Base-by-base conservation (phyloP, 2,888 invertebrate species). In the Dioctria rufipes region DNA sequence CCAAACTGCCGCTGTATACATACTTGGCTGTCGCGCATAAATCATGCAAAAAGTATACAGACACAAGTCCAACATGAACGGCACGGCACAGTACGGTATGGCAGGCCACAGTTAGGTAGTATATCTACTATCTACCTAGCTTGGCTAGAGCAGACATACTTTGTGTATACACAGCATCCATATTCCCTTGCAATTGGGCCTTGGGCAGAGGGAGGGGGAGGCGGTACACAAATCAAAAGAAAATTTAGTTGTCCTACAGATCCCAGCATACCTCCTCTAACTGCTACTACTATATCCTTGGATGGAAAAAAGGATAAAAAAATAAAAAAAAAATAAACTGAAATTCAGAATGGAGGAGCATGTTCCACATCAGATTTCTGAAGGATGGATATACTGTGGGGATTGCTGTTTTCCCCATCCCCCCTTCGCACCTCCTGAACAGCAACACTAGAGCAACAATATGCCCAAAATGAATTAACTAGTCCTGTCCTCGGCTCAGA, bases 221-320 rank as follows among this genome's bases (percentile, higher is more conserved):
- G n/a, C 49, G 77, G 49, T 63, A 63, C 63, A 77, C 77, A 77
- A 77, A 77, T 77, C 77, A 77, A 77, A 77, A 77, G 77, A 63
- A 77, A 77, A 77, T 77, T 77, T 77, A 77, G 77, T 77, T 77
- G 77, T 77, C 77, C 77, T 63, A 77, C 77, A 77, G 77, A 77
- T 46, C 46, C 77, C 37, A 54, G 77, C 25, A 25, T 46, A 37
- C 61, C 58, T 40, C 54, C 11, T 13, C 5, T 43, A 25, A 25
- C 25, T 25, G 25, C 25, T 25, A 25, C 25, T 25, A 25, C 25
- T 25, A 25, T 25, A 25, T 25, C 25, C 25, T 25, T 25, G 25
- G 25, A 25, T 25, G 25, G 25, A 25, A 25, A 25, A 25, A 25
- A 25, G 25, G 25, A 25, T 25, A 25, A 25, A 25, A 25, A 25